phyloP scores from a whole-genome alignment of 2,888 invertebrate genomes.

The Netelia inedita region DNA sequence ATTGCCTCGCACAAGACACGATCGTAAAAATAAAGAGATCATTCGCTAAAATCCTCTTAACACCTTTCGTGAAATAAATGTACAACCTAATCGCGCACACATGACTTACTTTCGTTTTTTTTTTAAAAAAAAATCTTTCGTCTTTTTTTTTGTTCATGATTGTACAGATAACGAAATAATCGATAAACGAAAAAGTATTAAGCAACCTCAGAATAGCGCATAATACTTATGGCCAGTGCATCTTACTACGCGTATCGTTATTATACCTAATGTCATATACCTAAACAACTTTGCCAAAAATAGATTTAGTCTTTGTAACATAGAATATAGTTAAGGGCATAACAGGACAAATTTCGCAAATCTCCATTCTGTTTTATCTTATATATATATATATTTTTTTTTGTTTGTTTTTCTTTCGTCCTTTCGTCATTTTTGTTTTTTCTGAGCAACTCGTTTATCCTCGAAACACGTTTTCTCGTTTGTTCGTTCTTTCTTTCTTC shows the following conservation, averaged over 20 bases:
- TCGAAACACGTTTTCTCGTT: conserved; percentile 46
- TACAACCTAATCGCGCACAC: conserved; percentile 69
- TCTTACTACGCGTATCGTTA: conserved; percentile 83
- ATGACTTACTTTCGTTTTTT: conserved; percentile 18
- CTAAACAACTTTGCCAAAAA: conserved; percentile 85
- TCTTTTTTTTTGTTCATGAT: conserved; percentile 72
- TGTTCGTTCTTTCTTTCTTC: background rate
- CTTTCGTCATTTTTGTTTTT: conserved; percentile 64
- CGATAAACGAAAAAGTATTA: conserved; percentile 77
- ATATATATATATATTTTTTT: conserved; percentile 61
- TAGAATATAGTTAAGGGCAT: conserved; percentile 85
- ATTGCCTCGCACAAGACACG: conserved; percentile 3
- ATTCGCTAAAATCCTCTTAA: conserved; percentile 9
- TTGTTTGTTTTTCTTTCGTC: conserved; percentile 63
- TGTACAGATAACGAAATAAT: conserved; percentile 81
- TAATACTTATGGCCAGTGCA: conserved; percentile 85
- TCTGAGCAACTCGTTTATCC: conserved; percentile 42
- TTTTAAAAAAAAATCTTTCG: conserved; percentile 64
- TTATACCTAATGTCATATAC: conserved; percentile 82
- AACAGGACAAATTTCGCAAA: conserved; percentile 76
- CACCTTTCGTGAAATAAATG: conserved; percentile 7
- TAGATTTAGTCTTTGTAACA: conserved; percentile 85
- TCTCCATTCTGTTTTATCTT: conserved; percentile 69
- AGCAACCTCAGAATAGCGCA: conserved; percentile 82
- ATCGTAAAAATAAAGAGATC: background rate